Percentiles rank a stretch among this genome's conserved stretches.
Conservation (phyloP, 1,140 invertebrate species). For the Argopecten irradians region DNA sequence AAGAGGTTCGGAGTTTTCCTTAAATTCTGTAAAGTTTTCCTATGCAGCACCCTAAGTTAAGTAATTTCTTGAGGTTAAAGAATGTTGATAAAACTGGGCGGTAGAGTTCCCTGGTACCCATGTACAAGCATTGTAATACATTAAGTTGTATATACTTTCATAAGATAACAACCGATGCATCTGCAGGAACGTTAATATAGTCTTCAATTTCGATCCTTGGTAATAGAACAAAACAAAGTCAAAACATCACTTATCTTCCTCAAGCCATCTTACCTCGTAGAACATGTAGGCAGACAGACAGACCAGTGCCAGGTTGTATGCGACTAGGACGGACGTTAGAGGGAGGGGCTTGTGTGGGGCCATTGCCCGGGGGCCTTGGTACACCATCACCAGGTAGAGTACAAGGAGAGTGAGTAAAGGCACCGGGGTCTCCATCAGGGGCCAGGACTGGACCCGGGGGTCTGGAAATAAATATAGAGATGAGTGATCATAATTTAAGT, state of each 20-base stretch:
- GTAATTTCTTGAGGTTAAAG: too few species aligned
- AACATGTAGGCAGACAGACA: slow-evolving; percentile 91
- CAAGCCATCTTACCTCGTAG: slow-evolving; percentile 80
- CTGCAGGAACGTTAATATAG: background rate
- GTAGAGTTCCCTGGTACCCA: too few species aligned
- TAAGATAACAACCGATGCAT: too few species aligned
- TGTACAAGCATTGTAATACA: too few species aligned
- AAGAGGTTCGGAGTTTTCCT: background rate
- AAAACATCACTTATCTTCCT: background rate
- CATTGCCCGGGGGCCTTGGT: slow-evolving; percentile 87
- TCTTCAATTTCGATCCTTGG: background rate
- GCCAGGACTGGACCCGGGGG: slow-evolving; percentile 87
- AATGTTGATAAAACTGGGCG: too few species aligned
- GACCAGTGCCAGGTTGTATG: slow-evolving; percentile 91
- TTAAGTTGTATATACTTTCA: too few species aligned
- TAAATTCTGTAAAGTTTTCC: too few species aligned
- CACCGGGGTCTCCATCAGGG: slow-evolving; percentile 91
- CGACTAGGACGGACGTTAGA: slow-evolving; percentile 85
- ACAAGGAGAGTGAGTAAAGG: slow-evolving; percentile 89
- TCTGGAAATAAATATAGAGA: slow-evolving; percentile 49
- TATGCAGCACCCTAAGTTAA: background rate
- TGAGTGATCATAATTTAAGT: too few species aligned
- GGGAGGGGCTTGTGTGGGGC: slow-evolving; percentile 86
- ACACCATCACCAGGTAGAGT: slow-evolving; percentile 89
- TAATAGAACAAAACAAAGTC: background rate